Evolutionary conservation across 2,888 invertebrate species (phyloP).

Genomic region (Morpho deidamia): DNA sequence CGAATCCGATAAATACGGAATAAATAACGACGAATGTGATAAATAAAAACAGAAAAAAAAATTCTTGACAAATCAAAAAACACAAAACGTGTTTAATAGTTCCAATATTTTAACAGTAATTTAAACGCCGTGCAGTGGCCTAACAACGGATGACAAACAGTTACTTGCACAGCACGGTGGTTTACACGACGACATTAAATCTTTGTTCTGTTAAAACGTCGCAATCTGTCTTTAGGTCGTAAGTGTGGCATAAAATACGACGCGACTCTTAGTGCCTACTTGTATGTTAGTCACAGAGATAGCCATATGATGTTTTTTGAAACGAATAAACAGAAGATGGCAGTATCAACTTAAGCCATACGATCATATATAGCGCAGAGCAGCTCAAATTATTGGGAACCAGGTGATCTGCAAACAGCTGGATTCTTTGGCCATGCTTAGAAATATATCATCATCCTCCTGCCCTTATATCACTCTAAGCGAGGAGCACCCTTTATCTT

Average conservation of each 20-base stretch:
- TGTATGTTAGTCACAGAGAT: not conserved
- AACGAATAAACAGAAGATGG: too few relatives aligned
- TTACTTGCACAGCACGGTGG: slow-evolving; percentile 21
- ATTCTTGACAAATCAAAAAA: not conserved
- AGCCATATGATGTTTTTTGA: not conserved
- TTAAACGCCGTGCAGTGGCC: not conserved
- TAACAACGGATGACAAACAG: slow-evolving; percentile 22
- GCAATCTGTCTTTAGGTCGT: slow-evolving; percentile 34
- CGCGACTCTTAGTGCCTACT: slow-evolving; percentile 24
- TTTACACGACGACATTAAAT: slow-evolving; percentile 25
- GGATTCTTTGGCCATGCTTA: too few relatives aligned
- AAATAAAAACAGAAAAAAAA: not conserved
- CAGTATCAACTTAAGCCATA: too few relatives aligned
- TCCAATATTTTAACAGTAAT: slow-evolving; percentile 6
- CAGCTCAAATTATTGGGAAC: too few relatives aligned
- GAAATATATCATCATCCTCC: too few relatives aligned
- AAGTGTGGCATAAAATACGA: slow-evolving; percentile 32
- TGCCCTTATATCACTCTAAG: too few relatives aligned
- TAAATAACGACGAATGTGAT: not conserved
- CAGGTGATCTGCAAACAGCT: too few relatives aligned
- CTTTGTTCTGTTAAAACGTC: slow-evolving; percentile 27
- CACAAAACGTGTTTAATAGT: not conserved
- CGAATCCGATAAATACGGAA: too few relatives aligned
- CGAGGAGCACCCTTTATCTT: too few relatives aligned
- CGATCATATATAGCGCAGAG: too few relatives aligned